Evolutionary conservation across 2,888 invertebrate genomes (phyloP), one percentile per base, ranked within the genome.

Genomic region (Phymatocera aterrima): DNA sequence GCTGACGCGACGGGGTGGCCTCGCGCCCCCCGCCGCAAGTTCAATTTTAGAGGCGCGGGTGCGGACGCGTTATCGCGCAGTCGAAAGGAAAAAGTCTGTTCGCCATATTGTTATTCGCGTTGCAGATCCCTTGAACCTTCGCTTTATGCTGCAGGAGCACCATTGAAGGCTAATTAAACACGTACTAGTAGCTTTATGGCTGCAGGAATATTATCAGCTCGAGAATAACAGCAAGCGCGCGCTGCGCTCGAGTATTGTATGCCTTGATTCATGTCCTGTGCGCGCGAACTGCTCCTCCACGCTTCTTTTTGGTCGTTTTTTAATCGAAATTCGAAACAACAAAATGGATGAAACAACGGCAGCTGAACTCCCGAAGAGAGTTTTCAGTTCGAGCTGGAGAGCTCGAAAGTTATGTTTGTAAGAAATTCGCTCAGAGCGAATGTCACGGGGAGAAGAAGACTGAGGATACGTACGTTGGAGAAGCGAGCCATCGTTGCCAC

Each of bases 1-100:
- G 72, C 18, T n/a, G n/a, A n/a, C 57, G 57, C 40, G 4, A 57
- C 57, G 24, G 57, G 57, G 57, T 57, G 57, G 57, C 15, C 57
- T 8, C 40, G 8, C 40, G 51, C 10, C 18, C 12, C 40, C 40
- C 37, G 37, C 40, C 15, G 65, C 1, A 8, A 18, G 8, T 37
- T 37, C 37, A 64, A 21, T 18, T 37, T n/a, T 37, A n/a, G n/a
- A n/a, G n/a, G n/a, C 24, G 0, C 18, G n/a, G 43, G 43, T n/a
- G n/a, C n/a, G n/a, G n/a, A n/a, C n/a, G 12, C 24, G 43, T 65
- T 65, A 65, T 65, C 68, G 24, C 18, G 12, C 37, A 3, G 5
- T 8, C 18, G 6, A 8, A 46, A 28, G 6, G 31, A 18, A 60
- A 28, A 12, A 60, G 60, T 10, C 5, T 6, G 18, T 15, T 43